Conservation (phyloP, 2,113 vertebrate genomes). For the Riparia riparia region DNA sequence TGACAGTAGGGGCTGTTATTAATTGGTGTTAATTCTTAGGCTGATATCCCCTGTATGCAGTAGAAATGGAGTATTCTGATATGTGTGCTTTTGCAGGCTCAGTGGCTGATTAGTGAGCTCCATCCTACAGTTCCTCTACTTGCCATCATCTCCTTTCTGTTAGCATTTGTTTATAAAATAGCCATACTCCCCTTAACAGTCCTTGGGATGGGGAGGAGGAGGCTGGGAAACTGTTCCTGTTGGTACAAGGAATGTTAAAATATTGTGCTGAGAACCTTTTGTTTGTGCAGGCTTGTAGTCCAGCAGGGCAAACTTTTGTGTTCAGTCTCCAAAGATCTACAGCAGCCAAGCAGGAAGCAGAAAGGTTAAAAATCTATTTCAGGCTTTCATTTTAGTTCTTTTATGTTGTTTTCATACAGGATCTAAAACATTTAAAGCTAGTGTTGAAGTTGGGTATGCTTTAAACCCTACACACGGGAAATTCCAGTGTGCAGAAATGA, state of each 20-base stretch:
- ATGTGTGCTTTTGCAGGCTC: not conserved
- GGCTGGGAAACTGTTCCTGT: not conserved
- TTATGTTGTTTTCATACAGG: not conserved
- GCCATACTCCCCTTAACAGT: not conserved
- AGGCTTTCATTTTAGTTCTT: not conserved
- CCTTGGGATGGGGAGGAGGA: not conserved
- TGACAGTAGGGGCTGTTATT: not conserved
- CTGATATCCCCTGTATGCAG: not conserved
- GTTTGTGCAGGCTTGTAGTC: not conserved
- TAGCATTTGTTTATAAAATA: not conserved
- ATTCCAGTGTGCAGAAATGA: not conserved
- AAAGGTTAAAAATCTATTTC: not conserved
- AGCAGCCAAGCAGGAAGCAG: not conserved
- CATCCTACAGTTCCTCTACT: not conserved
- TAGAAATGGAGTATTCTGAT: not conserved
- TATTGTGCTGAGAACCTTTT: not conserved
- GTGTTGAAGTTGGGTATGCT: not conserved
- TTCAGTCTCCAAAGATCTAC: not conserved
- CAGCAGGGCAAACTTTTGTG: fast-evolving
- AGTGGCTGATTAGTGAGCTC: not conserved
- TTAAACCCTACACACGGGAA: not conserved
- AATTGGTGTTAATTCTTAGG: not conserved
- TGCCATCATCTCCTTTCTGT: not conserved
- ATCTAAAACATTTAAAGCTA: not conserved
- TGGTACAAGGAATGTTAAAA: not conserved